Evolutionary conservation across 2,888 invertebrate genomes (phyloP).

Genomic region (Nomada fabriciana): DNA sequence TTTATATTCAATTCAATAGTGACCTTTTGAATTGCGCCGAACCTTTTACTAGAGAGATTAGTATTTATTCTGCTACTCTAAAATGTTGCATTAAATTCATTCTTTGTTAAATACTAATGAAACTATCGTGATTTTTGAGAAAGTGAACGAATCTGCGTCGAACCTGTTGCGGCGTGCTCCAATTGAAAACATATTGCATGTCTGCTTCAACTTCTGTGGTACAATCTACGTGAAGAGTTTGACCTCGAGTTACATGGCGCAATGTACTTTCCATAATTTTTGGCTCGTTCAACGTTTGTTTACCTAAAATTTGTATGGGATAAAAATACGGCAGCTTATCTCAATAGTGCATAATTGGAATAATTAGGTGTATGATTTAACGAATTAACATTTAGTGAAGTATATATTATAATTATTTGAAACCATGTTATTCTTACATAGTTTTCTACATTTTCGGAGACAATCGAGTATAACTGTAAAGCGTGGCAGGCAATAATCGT

Average conservation of each 20-base stretch:
- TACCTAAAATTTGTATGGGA: constrained; percentile 43
- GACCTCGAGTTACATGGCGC: constrained; percentile 75
- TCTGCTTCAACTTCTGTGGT: constrained; percentile 61
- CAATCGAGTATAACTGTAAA: not conserved
- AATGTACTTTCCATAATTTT: constrained; percentile 65
- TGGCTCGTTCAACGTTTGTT: constrained; percentile 59
- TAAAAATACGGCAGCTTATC: too few relatives aligned
- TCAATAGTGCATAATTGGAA: too few relatives aligned
- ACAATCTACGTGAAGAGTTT: constrained; percentile 76
- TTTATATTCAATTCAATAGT: constrained; percentile 69
- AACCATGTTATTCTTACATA: too few relatives aligned
- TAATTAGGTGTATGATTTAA: too few relatives aligned
- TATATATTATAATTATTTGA: too few relatives aligned
- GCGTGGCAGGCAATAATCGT: too few relatives aligned
- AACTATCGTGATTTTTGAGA: not conserved
- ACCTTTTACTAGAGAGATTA: not conserved
- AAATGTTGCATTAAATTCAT: constrained; percentile 25
- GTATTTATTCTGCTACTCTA: constrained; percentile 66
- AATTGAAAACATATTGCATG: constrained; percentile 67
- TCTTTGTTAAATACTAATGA: not conserved
- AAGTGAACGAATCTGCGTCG: not conserved
- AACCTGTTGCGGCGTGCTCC: constrained; percentile 71
- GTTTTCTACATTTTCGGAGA: too few relatives aligned
- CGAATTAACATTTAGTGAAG: too few relatives aligned
- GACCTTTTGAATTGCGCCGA: constrained; percentile 8